A percentile compares a stretch with the other conserved stretches of the same genome.
Evolutionary conservation across 2,888 invertebrate species (phyloP).

Genomic region (Aporophyla nigra): DNA sequence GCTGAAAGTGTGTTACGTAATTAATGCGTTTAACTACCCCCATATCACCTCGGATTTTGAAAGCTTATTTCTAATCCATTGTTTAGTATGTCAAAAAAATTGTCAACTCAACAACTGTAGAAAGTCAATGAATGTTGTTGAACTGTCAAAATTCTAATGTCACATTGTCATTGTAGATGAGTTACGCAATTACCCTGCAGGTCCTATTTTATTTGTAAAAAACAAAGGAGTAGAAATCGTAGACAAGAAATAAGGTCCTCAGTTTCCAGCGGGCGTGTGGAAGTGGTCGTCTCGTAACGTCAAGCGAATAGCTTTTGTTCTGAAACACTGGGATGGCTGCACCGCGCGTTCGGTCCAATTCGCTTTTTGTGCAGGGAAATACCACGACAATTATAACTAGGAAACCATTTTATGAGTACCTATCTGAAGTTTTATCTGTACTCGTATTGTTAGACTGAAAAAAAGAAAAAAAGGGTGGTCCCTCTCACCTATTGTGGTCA

Average conservation of each 20-base stretch:
- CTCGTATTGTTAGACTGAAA: neutral
- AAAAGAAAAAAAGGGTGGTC: neutral
- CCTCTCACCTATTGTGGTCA: no score
- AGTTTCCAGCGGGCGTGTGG: constrained; percentile 8
- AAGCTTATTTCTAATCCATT: no score
- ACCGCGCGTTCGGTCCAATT: constrained; percentile 9
- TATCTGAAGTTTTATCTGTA: neutral
- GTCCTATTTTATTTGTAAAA: neutral
- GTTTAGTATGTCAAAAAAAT: neutral
- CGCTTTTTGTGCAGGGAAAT: constrained; percentile 6
- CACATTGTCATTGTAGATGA: neutral
- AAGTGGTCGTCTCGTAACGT: constrained; percentile 23
- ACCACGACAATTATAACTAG: constrained; percentile 11
- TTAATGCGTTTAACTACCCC: no score
- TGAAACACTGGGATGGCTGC: constrained; percentile 16
- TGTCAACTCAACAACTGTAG: neutral
- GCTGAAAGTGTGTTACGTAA: no score
- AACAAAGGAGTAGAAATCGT: neutral
- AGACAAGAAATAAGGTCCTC: constrained; percentile 4
- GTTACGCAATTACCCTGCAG: neutral
- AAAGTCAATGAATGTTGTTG: neutral
- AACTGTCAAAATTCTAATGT: neutral
- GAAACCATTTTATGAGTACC: constrained; percentile 12
- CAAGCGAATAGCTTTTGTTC: constrained; percentile 45
- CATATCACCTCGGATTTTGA: no score